Conservation (phyloP, 2,888 invertebrate genomes). For the Limenitis camilla region DNA sequence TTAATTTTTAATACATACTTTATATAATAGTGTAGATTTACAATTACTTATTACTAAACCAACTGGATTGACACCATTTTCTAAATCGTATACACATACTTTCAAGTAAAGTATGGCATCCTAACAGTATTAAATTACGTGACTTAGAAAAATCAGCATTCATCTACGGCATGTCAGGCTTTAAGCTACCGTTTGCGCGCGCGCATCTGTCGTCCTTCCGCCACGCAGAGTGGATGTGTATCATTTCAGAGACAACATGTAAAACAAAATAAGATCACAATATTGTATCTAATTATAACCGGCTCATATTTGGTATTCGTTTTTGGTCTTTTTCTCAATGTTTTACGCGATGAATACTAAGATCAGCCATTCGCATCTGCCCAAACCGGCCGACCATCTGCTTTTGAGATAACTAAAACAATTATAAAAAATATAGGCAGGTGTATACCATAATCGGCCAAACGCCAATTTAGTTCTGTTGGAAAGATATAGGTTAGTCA, state of each 20-base stretch:
- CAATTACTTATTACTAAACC: too few species aligned
- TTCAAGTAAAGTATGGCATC: not conserved
- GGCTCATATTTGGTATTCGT: not conserved
- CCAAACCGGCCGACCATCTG: conserved; percentile 46
- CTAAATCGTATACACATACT: not conserved
- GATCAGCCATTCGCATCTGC: conserved; percentile 47
- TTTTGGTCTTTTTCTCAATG: conserved; percentile 5
- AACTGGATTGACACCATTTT: too few species aligned
- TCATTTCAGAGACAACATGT: not conserved
- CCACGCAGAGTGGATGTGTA: conserved; percentile 5
- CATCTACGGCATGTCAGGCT: conserved; percentile 34
- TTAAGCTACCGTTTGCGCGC: conserved; percentile 25
- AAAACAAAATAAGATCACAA: not conserved
- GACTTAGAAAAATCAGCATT: conserved; percentile 50
- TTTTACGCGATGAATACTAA: conserved; percentile 16
- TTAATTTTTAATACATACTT: too few species aligned
- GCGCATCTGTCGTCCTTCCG: conserved; percentile 50
- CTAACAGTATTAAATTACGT: conserved; percentile 54
- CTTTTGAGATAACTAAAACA: conserved; percentile 43
- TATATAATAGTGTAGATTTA: too few species aligned
- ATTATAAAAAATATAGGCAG: conserved; percentile 57
- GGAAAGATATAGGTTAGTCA: conserved; percentile 13
- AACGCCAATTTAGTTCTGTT: conserved; percentile 4
- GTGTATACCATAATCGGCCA: conserved; percentile 33
- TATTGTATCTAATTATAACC: not conserved